Conservation (phyloP, 2,113 vertebrate genomes). For the Diadophis punctatus region DNA sequence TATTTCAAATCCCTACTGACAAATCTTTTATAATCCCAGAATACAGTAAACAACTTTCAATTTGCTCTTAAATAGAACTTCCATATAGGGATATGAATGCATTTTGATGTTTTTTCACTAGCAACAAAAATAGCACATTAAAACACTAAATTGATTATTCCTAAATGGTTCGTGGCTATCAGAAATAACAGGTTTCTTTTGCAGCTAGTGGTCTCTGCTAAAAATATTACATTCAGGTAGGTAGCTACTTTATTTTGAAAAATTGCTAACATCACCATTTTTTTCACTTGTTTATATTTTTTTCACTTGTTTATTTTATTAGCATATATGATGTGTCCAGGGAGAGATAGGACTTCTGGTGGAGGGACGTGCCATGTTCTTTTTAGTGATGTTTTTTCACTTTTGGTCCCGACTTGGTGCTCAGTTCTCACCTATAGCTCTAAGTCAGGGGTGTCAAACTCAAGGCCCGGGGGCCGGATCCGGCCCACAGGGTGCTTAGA, state of each 20-base stretch:
- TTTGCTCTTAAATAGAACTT: conserved; percentile 14
- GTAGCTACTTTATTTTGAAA: not conserved
- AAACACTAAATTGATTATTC: conserved; percentile 47
- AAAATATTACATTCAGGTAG: conserved; percentile 9
- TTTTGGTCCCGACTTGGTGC: not conserved
- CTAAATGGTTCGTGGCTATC: conserved; percentile 35
- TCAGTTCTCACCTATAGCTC: not conserved
- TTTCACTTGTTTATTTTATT: conserved; percentile 25
- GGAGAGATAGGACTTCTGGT: not conserved
- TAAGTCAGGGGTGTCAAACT: too few species aligned
- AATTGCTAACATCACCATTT: not conserved
- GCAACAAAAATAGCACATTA: conserved; percentile 41
- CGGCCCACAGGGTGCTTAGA: too few species aligned
- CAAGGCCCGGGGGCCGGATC: too few species aligned
- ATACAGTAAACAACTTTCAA: conserved; percentile 34
- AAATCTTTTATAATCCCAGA: conserved; percentile 21
- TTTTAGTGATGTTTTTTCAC: not conserved
- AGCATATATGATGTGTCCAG: not conserved
- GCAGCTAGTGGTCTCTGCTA: conserved; percentile 14
- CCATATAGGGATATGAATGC: conserved; percentile 42
- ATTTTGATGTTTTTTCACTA: conserved; percentile 37
- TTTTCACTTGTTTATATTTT: conserved; percentile 10
- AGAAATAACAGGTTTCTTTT: conserved; percentile 5
- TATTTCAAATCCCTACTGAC: not conserved
- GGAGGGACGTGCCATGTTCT: not conserved